These are phyloP conservation scores for Harmothoe impar DNA, from an alignment of 2,888 invertebrate genomes.

Conservation along the genomic window DNA sequence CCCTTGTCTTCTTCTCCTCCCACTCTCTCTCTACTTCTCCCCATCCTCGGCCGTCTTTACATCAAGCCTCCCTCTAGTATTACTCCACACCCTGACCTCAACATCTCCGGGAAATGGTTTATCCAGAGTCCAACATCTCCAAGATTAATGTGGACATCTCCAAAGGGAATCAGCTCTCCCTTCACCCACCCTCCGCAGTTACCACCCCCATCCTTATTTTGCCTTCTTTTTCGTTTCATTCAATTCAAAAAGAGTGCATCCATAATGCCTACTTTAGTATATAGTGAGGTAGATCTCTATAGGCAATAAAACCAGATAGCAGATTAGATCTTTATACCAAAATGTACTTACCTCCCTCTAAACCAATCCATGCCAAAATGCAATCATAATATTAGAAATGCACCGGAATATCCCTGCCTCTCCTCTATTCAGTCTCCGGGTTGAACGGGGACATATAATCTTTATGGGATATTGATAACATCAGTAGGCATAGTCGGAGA, in stretches of 20 bases:
- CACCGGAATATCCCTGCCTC: conserved; percentile 6
- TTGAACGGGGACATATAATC: conserved; percentile 37
- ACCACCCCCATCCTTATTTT: background rate
- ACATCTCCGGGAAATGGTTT: background rate
- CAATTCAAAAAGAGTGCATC: background rate
- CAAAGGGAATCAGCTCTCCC: too few species aligned
- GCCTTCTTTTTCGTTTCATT: background rate
- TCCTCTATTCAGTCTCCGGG: background rate
- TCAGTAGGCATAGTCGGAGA: background rate
- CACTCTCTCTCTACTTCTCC: too few species aligned
- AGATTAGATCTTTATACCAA: background rate
- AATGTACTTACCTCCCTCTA: background rate
- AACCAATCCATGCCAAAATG: conserved; percentile 1
- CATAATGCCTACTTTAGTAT: conserved; percentile 33
- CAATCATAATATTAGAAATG: conserved; percentile 24
- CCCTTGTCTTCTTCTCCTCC: background rate
- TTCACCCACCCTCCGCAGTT: background rate
- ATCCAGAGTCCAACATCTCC: background rate
- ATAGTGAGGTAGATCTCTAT: conserved; percentile 23
- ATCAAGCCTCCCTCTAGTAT: too few species aligned
- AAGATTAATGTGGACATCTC: background rate
- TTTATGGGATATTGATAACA: conserved; percentile 45
- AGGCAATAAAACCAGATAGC: background rate
- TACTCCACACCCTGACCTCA: too few species aligned
- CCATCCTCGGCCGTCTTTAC: too few species aligned